These are phyloP conservation scores for Pristionchus japonicus DNA, from an alignment of 2,888 invertebrate genomes.

Conservation along the genomic window DNA sequence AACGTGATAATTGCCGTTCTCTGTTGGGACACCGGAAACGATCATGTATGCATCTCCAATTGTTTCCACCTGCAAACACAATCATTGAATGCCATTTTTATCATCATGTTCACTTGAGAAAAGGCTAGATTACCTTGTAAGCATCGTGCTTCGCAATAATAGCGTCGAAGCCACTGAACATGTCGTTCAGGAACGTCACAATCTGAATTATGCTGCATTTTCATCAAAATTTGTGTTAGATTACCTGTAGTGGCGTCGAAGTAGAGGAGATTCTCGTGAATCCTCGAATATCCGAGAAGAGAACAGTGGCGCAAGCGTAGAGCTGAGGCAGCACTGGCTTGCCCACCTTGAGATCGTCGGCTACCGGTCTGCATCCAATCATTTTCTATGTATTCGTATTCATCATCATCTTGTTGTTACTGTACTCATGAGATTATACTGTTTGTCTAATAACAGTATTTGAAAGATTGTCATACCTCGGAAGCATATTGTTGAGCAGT, in stretches of 20 bases:
- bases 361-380: constrained; percentile 64
- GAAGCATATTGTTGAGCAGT: constrained; percentile 73
- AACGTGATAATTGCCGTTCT: constrained; percentile 73
- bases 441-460: not conserved
- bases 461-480: constrained; percentile 54
- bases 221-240: not conserved
- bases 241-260: constrained; percentile 71
- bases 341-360: constrained; percentile 73
- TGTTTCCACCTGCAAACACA: constrained; percentile 57
- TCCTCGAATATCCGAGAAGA: constrained; percentile 73
- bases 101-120: too few relatives aligned
- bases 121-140: constrained; percentile 64
- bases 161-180: constrained; percentile 74
- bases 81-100: too few relatives aligned
- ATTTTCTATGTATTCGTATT: not conserved
- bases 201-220: constrained; percentile 52
- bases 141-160: constrained; percentile 75
- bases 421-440: too few relatives aligned
- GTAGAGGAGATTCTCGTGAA: constrained; percentile 74
- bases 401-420: not conserved
- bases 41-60: constrained; percentile 75
- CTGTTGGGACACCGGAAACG: constrained; percentile 73
- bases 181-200: constrained; percentile 73
- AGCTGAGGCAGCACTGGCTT: constrained; percentile 73
- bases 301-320: constrained; percentile 71